These are phyloP conservation scores for Crematogaster levior DNA, from an alignment of 2,888 invertebrate genomes.

Conservation along the genomic window DNA sequence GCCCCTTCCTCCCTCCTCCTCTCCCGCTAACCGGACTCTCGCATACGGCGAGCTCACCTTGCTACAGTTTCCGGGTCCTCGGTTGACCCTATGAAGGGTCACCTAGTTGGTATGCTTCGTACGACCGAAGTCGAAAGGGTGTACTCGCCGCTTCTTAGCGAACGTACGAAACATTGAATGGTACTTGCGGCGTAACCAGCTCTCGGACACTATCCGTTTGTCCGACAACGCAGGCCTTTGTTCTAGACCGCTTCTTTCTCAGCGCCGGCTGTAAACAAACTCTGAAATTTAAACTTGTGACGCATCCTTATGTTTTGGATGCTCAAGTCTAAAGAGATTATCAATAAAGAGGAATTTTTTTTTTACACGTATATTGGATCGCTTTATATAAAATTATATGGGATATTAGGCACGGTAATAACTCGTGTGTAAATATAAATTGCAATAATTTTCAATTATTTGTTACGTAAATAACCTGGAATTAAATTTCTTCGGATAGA, in stretches of 20 bases:
- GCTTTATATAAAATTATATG: neutral
- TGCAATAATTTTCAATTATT: neutral
- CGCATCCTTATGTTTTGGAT: neutral
- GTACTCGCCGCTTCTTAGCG: conserved; percentile 47
- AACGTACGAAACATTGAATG: conserved; percentile 47
- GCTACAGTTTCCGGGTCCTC: conserved; percentile 65
- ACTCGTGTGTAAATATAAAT: neutral
- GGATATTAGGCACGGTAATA: neutral
- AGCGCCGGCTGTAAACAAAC: neutral
- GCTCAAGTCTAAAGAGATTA: neutral
- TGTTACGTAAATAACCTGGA: neutral
- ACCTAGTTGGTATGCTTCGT: conserved; percentile 50
- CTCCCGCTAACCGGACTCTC: conserved; percentile 60
- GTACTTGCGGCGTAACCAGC: conserved; percentile 34
- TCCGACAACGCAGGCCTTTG: conserved; percentile 26
- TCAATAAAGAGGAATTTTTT: neutral
- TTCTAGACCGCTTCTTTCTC: neutral
- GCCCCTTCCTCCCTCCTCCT: conserved; percentile 32
- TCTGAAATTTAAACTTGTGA: neutral
- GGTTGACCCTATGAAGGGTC: conserved; percentile 54
- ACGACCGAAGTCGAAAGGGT: conserved; percentile 47
- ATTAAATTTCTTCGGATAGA: neutral
- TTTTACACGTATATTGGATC: neutral
- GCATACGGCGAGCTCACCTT: conserved; percentile 63
- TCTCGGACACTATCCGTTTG: neutral